Conservation (phyloP, 2,797 vertebrate species). For the Characodon lateralis region DNA sequence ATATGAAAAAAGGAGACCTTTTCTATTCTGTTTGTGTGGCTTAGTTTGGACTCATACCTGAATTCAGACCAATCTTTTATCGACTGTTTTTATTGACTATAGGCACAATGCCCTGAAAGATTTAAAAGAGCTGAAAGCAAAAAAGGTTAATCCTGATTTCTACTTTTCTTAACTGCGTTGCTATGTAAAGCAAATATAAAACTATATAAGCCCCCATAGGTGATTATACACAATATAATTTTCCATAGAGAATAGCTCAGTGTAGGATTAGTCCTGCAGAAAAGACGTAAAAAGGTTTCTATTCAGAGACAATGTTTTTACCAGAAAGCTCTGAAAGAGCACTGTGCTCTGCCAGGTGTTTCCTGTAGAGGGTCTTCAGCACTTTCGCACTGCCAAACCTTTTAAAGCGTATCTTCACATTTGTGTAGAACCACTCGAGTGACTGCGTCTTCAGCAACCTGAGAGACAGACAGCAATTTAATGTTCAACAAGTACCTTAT, state of each 20-base stretch:
- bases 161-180: constrained; percentile 15
- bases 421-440: constrained; percentile 95
- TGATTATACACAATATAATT: not conserved
- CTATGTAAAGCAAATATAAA: constrained; percentile 9
- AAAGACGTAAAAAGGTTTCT: not conserved
- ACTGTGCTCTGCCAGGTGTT: constrained; percentile 85
- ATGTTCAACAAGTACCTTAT: not conserved
- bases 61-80: not conserved
- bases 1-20: not conserved
- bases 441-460: constrained; percentile 91
- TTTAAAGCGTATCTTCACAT: constrained; percentile 93
- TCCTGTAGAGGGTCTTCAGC: constrained; percentile 92
- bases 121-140: constrained; percentile 27
- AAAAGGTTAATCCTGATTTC: constrained; percentile 35
- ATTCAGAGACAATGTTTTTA: constrained; percentile 47
- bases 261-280: not conserved
- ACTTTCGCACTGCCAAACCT: constrained; percentile 97
- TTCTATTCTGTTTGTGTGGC: not conserved
- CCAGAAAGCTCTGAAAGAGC: constrained; percentile 83
- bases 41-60: not conserved
- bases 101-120: not conserved
- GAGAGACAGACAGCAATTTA: constrained; percentile 31
- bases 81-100: not conserved
- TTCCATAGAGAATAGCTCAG: constrained; percentile 1
- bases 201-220: not conserved